Percentiles rank a stretch among this genome's conserved stretches.
phyloP scores from a whole-genome alignment of 2,888 invertebrate genomes.

The Amblyjoppa proteus region DNA sequence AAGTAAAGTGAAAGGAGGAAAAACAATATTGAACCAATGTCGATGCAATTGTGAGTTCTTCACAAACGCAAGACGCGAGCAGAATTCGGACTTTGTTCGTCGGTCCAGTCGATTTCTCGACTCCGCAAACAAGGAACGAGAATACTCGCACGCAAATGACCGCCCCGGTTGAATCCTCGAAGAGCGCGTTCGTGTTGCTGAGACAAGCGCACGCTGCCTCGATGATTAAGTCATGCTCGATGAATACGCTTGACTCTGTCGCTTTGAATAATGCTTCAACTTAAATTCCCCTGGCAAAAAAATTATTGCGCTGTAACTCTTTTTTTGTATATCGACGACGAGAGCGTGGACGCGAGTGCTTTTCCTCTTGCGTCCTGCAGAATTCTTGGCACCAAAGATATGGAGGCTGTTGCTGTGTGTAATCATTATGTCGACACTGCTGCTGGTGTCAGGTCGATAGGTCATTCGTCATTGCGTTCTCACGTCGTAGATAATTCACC shows the following conservation, averaged over 20 bases:
- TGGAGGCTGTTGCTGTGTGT: not conserved
- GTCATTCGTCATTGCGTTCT: not conserved
- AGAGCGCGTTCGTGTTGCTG: not conserved
- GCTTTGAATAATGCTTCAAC: constrained; percentile 18
- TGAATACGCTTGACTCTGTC: constrained; percentile 45
- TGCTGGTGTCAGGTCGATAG: not conserved
- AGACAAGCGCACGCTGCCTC: not conserved
- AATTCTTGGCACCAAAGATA: not conserved
- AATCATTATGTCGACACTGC: not conserved
- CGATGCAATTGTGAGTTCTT: not conserved
- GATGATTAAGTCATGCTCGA: not conserved
- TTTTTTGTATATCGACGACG: not conserved
- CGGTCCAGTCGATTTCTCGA: constrained; percentile 20
- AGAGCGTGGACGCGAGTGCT: not conserved
- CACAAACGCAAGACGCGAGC: not conserved
- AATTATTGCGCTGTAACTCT: constrained; percentile 28
- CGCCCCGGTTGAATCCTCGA: not conserved
- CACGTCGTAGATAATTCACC: not conserved
- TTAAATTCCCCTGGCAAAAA: constrained; percentile 23
- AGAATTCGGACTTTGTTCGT: constrained; percentile 11
- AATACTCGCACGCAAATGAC: not conserved
- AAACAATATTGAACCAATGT: not conserved
- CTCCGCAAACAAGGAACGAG: not conserved
- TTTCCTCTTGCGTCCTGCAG: not conserved
- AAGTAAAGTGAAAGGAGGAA: constrained; percentile 1